Base-by-base conservation (phyloP, 2,113 vertebrate genomes). In the Eolophus roseicapilla region DNA sequence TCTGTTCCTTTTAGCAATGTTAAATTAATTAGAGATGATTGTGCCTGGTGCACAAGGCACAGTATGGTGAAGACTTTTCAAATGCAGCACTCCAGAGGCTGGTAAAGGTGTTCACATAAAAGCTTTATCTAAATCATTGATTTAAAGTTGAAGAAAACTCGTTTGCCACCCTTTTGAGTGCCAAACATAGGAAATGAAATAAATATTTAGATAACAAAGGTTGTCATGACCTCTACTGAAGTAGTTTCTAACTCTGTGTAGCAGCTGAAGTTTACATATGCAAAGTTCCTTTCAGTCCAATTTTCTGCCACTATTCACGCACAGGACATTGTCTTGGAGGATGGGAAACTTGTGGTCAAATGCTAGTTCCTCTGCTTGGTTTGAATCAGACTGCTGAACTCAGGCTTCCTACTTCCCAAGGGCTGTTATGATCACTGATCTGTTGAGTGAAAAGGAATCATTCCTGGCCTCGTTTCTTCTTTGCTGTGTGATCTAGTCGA, bases 321-420 rank as follows among this genome's bases (percentile, higher is more conserved):
- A 11, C 5, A 50, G 29, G n/a, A 37, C 11, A 3, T 44, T 49
- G 14, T n/a, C 39, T 44, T 4, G 5, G 57, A 31, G n/a, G 21
- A 16, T 49, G 43, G 23, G 25, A 68, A 62, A n/a, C 41, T 29
- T 68, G 14, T 28, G 23, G 17, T 49, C 31, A 63, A 19, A 27
- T 13, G 3, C 29, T 29, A 0, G 11, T 67, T 57, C 53, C 12
- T 78, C 41, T 77, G 28, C 27, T 52, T 71, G 50, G 13, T 71
- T 82, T 53, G 46, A 23, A 20, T 64, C 28, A 43, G 35, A 2
- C 28, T 55, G 60, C 59, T 86, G 59, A 47, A 6, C 59, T 89
- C 0, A 0, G 16, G 25, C 27, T 76, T 64, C 47, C 17, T n/a
- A 0, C n/a, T 78, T 84, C 65, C 33, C 6, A 6, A 37, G 37